phyloP scores from a whole-genome alignment of 2,888 invertebrate species.

The Scrobipalpa costella region DNA sequence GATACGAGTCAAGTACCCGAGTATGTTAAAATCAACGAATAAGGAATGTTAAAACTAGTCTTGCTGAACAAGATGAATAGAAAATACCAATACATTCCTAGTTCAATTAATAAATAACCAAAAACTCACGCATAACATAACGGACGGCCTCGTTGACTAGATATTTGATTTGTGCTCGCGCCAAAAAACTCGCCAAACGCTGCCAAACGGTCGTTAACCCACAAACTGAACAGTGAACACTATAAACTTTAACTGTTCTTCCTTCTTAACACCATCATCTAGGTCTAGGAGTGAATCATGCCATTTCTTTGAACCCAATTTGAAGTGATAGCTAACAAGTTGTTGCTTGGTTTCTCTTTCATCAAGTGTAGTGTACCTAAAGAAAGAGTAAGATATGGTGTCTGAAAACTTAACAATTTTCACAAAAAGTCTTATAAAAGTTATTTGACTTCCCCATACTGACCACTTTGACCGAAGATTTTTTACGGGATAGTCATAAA shows the following conservation, averaged over 20 bases:
- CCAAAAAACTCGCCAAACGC: slow-evolving; percentile 36
- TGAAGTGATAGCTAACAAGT: background rate
- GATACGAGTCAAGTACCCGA: no score
- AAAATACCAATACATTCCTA: no score
- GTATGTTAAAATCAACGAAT: no score
- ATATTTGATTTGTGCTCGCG: slow-evolving; percentile 31
- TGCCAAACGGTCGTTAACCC: slow-evolving; percentile 43
- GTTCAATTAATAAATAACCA: background rate
- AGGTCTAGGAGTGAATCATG: slow-evolving; percentile 22
- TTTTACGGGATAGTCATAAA: no score
- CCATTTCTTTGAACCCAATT: slow-evolving; percentile 17
- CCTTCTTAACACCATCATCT: slow-evolving; percentile 12
- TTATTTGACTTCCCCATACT: no score
- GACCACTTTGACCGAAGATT: no score
- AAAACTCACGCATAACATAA: slow-evolving; percentile 32
- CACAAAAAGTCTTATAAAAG: no score
- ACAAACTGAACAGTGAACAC: slow-evolving; percentile 34
- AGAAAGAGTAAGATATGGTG: no score
- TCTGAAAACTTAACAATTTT: no score
- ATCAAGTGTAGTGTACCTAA: no score
- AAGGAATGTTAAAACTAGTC: no score
- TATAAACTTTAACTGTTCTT: slow-evolving; percentile 22
- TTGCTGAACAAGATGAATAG: no score
- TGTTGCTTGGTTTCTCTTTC: background rate
- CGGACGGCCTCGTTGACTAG: slow-evolving; percentile 43